Evolutionary conservation across 2,888 invertebrate species (phyloP).

Genomic region (Amiota minor): DNA sequence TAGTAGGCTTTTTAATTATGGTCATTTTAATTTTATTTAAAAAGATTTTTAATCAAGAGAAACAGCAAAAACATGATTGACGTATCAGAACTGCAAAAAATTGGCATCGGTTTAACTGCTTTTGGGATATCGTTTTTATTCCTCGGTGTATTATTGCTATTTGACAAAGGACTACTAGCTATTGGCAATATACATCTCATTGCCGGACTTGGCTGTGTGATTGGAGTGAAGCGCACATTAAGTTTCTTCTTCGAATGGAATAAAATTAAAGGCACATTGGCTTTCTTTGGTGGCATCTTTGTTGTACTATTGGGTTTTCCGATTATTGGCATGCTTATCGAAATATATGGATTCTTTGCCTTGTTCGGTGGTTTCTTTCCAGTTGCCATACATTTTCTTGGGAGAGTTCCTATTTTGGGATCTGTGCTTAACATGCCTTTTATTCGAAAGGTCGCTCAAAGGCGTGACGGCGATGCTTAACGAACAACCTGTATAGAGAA

Average conservation of each 20-base stretch:
- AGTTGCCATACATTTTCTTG: constrained; percentile 94
- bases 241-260: constrained; percentile 98
- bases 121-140: constrained; percentile 97
- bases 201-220: constrained; percentile 94
- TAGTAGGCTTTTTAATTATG: too few relatives aligned
- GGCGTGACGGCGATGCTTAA: too few relatives aligned
- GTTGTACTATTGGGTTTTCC: constrained; percentile 97
- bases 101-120: constrained; percentile 96
- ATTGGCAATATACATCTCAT: constrained; percentile 99
- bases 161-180: constrained; percentile 97
- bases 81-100: constrained; percentile 90
- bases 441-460: constrained; percentile 89
- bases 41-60: constrained; percentile 1
- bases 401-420: constrained; percentile 93
- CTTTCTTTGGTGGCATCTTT: constrained; percentile 94
- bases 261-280: constrained; percentile 90
- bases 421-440: constrained; percentile 91
- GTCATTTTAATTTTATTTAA: too few relatives aligned
- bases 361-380: constrained; percentile 93
- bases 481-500: too few relatives aligned
- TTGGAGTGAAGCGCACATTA: constrained; percentile 94
- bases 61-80: constrained; percentile 80
- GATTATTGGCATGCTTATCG: constrained; percentile 95
- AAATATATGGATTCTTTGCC: constrained; percentile 95
- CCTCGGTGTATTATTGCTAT: constrained; percentile 91